Evolutionary conservation across 1,140 invertebrate genomes (phyloP).

Genomic region (Drosophila pruinosa): DNA sequence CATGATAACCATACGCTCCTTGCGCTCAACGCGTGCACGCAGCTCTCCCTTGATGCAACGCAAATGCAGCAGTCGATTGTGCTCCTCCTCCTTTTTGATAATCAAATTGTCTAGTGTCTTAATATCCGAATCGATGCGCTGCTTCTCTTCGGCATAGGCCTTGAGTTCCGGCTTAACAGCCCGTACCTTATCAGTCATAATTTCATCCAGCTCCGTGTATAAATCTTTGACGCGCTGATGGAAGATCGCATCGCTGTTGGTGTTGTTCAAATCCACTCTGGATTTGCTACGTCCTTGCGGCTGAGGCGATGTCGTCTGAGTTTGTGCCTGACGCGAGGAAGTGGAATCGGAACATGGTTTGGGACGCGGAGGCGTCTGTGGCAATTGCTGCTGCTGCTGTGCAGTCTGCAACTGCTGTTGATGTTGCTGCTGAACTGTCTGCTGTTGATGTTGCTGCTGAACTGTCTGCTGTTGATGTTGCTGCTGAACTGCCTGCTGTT

Average conservation of each 20-base stretch:
- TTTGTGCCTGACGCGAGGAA: constrained; percentile 44
- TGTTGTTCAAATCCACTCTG: constrained; percentile 51
- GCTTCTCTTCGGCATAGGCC: constrained; percentile 19
- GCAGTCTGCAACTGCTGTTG: constrained; percentile 2
- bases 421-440: constrained; percentile 3
- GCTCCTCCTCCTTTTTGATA: constrained; percentile 55
- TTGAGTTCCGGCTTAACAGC: constrained; percentile 26
- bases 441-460: not conserved
- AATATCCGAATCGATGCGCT: constrained; percentile 45
- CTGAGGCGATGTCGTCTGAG: constrained; percentile 5
- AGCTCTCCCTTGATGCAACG: constrained; percentile 53
- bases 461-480: not conserved
- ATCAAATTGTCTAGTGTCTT: constrained; percentile 45
- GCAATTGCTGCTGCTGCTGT: constrained; percentile 11
- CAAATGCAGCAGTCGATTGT: constrained; percentile 55
- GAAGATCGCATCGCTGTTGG: constrained; percentile 56
- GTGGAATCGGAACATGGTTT: constrained; percentile 34
- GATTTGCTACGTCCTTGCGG: constrained; percentile 8
- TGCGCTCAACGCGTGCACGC: constrained; percentile 35
- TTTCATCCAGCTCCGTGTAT: constrained; percentile 38
- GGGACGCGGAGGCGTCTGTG: not conserved
- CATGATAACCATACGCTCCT: constrained; percentile 42
- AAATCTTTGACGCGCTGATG: constrained; percentile 49
- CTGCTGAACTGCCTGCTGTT: not conserved
- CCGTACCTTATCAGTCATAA: constrained; percentile 36